Percentiles rank a stretch among this genome's conserved stretches.
phyloP scores from a whole-genome alignment of 2,888 invertebrate genomes.

The Drosophila falleni region DNA sequence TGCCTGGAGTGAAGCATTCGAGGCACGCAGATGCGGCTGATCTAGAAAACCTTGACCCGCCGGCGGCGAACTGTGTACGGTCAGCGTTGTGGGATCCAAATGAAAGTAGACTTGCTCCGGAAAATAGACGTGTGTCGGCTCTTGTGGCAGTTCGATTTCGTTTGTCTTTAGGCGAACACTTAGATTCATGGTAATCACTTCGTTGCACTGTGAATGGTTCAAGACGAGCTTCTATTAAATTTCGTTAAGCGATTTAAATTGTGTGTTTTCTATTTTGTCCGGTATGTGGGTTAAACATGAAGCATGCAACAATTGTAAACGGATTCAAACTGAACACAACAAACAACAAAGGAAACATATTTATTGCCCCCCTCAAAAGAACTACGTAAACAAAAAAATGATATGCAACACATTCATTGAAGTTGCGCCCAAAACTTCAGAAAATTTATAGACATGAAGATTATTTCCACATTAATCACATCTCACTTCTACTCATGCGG shows the following conservation, averaged over 20 bases:
- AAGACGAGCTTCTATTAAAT: slow-evolving; percentile 25
- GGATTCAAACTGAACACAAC: slow-evolving; percentile 50
- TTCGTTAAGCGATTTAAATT: slow-evolving; percentile 2
- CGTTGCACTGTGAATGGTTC: slow-evolving; percentile 84
- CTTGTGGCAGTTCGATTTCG: slow-evolving; percentile 85
- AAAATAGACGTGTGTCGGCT: slow-evolving; percentile 75
- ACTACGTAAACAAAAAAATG: slow-evolving; percentile 2
- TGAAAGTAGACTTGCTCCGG: slow-evolving; percentile 78
- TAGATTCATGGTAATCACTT: slow-evolving; percentile 85
- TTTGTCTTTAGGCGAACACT: slow-evolving; percentile 86
- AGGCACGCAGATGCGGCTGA: slow-evolving; percentile 75
- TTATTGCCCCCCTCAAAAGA: neutral
- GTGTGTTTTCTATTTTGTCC: neutral
- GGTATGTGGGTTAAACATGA: slow-evolving; percentile 35
- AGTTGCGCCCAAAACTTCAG: neutral
- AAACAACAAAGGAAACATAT: slow-evolving; percentile 25
- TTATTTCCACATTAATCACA: neutral
- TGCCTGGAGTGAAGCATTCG: slow-evolving; percentile 78
- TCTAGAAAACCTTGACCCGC: slow-evolving; percentile 63
- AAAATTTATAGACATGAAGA: neutral
- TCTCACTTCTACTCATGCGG: neutral
- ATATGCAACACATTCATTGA: slow-evolving; percentile 2
- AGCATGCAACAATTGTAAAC: slow-evolving; percentile 57
- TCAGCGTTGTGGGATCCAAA: slow-evolving; percentile 74
- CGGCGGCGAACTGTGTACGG: slow-evolving; percentile 63